Base-by-base conservation (phyloP, 2,113 vertebrate species). In the Aplodontia rufa region DNA sequence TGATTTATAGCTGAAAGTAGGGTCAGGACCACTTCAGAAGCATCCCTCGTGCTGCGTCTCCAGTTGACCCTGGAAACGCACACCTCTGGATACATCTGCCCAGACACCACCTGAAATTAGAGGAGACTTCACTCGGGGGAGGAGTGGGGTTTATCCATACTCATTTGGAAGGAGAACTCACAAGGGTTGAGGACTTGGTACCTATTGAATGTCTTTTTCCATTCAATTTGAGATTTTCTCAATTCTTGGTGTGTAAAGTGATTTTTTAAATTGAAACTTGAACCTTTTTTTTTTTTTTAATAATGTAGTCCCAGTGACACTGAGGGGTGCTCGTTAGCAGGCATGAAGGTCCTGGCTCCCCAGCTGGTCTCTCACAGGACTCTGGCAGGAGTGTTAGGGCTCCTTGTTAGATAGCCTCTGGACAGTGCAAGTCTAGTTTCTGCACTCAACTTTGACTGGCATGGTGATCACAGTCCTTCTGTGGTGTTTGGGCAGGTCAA, bases 161-260 rank as follows among this genome's bases (percentile, higher is more conserved):
- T 53, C 30, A 30, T 47, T 62, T 94, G 45, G 66, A 94, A 92
- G 74, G 12, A 71, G 49, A 55, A n/a, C 19, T 37, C 32, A 0
- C n/a, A 35, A 78, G 2, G 32, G 75, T 58, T 88, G 62, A 69
- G 79, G 4, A 60, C 0, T 53, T 91, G 26, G 2, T 26, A n/a
- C 64, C 68, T 51, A 14, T 42, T 51, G 40, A 71, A 74, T 55
- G 3, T 81, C 51, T 51, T 55, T 62, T 80, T 58, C 49, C 30
- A 49, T 71, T 97, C 47, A 40, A 28, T 82, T 79, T 89, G 66
- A 86, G 72, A 76, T 85, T 72, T 55, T 82, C 42, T 24, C 87
- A 40, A 26, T 78, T 94, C 51, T 91, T 75, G 26, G 14, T 74
- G 19, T 49, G 45, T 66, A 35, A 32, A 66, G 64, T 89, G 66